Conservation (phyloP, 2,113 vertebrate genomes). For the Tretioscincus oriximinensis region DNA sequence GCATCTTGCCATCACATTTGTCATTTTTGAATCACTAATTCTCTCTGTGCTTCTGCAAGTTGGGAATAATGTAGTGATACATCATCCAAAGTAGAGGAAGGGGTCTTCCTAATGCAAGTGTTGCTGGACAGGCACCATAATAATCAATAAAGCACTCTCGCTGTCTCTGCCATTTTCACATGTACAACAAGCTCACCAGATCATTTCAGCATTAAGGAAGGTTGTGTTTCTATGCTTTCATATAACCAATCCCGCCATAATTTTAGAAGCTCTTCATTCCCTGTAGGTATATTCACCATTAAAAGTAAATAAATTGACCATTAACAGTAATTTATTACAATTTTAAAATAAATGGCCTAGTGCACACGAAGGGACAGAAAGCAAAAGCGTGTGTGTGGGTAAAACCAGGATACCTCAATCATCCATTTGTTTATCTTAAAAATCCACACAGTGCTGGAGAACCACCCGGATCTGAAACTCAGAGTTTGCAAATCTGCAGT, state of each 20-base stretch:
- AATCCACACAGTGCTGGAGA: no score
- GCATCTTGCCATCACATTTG: conserved; percentile 20
- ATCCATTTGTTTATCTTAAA: background rate
- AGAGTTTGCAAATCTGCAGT: no score
- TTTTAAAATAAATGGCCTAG: no score
- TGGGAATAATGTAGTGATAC: conserved; percentile 3
- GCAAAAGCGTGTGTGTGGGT: no score
- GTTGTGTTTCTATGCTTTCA: background rate
- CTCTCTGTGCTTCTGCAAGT: background rate
- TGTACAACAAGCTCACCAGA: no score
- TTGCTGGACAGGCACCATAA: background rate
- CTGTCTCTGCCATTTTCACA: background rate
- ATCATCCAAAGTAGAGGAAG: conserved; percentile 5
- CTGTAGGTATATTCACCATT: background rate
- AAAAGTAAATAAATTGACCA: background rate
- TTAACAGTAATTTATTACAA: no score
- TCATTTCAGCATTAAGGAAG: background rate
- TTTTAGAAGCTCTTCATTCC: background rate
- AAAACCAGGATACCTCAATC: background rate
- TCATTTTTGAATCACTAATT: conserved; percentile 38
- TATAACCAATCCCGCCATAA: background rate
- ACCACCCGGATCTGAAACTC: no score
- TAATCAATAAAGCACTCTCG: background rate
- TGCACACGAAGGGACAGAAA: no score
- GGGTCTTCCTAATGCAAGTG: background rate